These are phyloP conservation scores for Temnothorax rugatulus DNA, from an alignment of 2,888 invertebrate species.

Conservation along the genomic window DNA sequence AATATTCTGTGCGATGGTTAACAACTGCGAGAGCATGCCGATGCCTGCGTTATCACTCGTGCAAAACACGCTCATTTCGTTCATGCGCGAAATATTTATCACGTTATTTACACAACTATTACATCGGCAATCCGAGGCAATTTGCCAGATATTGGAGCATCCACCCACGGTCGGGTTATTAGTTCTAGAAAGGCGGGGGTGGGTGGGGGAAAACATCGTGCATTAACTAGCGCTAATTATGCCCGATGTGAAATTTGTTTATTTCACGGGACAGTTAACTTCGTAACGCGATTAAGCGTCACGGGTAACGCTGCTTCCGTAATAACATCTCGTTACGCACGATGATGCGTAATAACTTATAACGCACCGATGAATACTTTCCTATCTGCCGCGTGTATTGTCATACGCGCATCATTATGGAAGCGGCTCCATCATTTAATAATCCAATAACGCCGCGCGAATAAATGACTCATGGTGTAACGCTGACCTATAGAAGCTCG, in stretches of 20 bases:
- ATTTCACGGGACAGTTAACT: neutral
- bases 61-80: neutral
- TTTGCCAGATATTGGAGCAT: neutral
- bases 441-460: slow-evolving; percentile 19
- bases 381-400: neutral
- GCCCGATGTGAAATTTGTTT: slow-evolving; percentile 1
- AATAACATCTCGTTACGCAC: slow-evolving; percentile 4
- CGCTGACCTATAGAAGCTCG: slow-evolving; percentile 42
- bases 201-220: neutral
- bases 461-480: slow-evolving; percentile 49
- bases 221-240: slow-evolving; percentile 7
- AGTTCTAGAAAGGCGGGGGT: neutral
- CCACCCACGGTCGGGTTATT: neutral
- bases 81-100: neutral
- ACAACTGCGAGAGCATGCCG: neutral
- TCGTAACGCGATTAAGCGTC: slow-evolving; percentile 5
- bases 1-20: neutral
- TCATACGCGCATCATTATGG: neutral
- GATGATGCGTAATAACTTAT: slow-evolving; percentile 15
- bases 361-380: slow-evolving; percentile 16
- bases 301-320: neutral
- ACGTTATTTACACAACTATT: neutral
- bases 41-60: neutral
- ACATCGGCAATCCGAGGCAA: neutral
- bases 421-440: slow-evolving; percentile 32